Evolutionary conservation across 2,797 vertebrate species (phyloP).

Genomic region (Syngnathus rostellatus): DNA sequence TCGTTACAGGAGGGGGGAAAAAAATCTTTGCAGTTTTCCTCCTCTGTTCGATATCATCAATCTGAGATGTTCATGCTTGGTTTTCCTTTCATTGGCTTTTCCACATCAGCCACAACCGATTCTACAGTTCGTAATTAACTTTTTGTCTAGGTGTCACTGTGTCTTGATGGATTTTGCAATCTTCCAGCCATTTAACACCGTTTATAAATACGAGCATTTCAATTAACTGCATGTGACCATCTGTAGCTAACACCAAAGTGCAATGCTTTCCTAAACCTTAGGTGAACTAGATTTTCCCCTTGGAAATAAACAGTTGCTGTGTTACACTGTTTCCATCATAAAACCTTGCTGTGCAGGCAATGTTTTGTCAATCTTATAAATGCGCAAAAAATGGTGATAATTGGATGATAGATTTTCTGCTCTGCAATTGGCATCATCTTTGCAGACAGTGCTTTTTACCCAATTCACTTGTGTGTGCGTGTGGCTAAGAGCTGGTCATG

Average conservation of each 20-base stretch:
- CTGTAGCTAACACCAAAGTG: not conserved
- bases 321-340: not conserved
- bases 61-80: slow-evolving; percentile 34
- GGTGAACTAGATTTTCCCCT: not conserved
- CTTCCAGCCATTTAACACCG: not conserved
- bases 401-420: not conserved
- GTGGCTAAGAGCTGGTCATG: slow-evolving; percentile 6
- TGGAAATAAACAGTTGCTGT: not conserved
- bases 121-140: slow-evolving; percentile 5
- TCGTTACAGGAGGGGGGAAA: slow-evolving; percentile 20
- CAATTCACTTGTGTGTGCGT: slow-evolving; percentile 12
- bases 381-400: not conserved
- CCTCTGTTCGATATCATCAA: slow-evolving; percentile 27
- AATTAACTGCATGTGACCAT: not conserved
- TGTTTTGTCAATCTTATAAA: not conserved
- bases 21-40: slow-evolving; percentile 24
- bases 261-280: not conserved
- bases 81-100: slow-evolving; percentile 24
- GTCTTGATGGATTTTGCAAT: slow-evolving; percentile 3
- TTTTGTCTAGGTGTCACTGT: not conserved
- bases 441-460: slow-evolving; percentile 38
- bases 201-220: not conserved
- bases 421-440: slow-evolving; percentile 33
- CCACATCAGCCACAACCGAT: slow-evolving; percentile 7
- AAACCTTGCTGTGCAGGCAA: not conserved